Evolutionary conservation across 2,888 invertebrate species (phyloP), one percentile per base, ranked within the genome.

Genomic region (Byasa hedistus): DNA sequence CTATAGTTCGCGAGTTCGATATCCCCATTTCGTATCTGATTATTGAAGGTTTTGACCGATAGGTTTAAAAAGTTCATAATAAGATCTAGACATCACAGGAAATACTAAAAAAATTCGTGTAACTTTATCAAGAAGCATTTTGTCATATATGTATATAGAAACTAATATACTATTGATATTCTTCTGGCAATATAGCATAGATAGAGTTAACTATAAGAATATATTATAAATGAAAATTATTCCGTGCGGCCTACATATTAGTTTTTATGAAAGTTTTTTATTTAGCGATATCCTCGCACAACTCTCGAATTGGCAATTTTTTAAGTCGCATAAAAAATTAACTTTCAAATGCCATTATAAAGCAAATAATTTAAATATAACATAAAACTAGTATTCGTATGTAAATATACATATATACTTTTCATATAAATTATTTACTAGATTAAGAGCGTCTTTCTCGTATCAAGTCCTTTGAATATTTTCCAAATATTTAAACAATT

Each of bases 11-110:
- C 0, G 17, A 44, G 32, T 48, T 21, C 23, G n/a, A 48, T 27
- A 48, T 21, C 51, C 19, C 27, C 27, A 48, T 60, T 60, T n/a
- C n/a, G 3, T 32, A 52, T 51, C 3, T 8, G 55, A 56, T 56
- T 19, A 56, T 27, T 27, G 51, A 60, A 59, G 48, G 24, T 27
- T 51, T 48, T n/a, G 27, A 52, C 51, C 15, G 60, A 60, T 32
- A 24, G 32, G 21, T 27, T 51, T 27, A 51, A 5, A 48, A 51
- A 27, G n/a, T 32, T 19, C 32, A 27, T 3, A 24, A n/a, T 27
- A 27, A 17, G 7, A 24, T 22, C 23, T 39, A 17, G 15, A 48
- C 48, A n/a, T 48, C 12, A 15, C 48, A 7, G n/a, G 19, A 48
- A n/a, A 48, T 48, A 10, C 4, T 19, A n/a, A 19, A 1, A 48